A percentile compares a stretch with the other conserved stretches of the same genome.
phyloP scores from a whole-genome alignment of 1,140 invertebrate species.

The Homarus americanus region DNA sequence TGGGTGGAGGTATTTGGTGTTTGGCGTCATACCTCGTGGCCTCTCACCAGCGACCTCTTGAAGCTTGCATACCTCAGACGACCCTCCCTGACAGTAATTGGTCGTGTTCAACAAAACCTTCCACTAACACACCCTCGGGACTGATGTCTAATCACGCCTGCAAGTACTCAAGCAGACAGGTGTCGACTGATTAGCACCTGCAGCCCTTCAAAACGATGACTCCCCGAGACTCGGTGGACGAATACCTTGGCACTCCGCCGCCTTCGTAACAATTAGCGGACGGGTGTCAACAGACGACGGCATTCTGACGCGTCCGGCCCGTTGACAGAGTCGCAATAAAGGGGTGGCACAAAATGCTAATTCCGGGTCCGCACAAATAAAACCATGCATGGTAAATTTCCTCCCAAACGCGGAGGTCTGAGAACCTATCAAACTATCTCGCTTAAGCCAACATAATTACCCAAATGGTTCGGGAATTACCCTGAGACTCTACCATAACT shows the following conservation, averaged over 20 bases:
- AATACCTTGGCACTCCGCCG: not conserved
- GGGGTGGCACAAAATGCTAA: not conserved
- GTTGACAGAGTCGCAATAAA: not conserved
- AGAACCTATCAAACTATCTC: too few species aligned
- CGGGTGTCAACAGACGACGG: slow-evolving; percentile 12
- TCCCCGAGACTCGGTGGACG: too few species aligned
- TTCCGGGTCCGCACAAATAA: too few species aligned
- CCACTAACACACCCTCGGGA: not conserved
- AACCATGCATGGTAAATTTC: too few species aligned
- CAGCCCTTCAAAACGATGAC: not conserved
- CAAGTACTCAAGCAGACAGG: not conserved
- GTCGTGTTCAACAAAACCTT: not conserved
- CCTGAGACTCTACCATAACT: too few species aligned
- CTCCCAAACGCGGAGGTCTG: too few species aligned
- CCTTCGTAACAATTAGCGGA: slow-evolving; percentile 9
- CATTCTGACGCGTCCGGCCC: not conserved
- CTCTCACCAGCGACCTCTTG: too few species aligned
- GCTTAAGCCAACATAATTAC: too few species aligned
- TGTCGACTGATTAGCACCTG: not conserved
- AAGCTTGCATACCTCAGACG: not conserved
- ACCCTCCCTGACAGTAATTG: not conserved
- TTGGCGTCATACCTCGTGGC: too few species aligned
- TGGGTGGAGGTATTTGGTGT: too few species aligned
- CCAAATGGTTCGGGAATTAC: too few species aligned
- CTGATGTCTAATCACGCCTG: not conserved